A percentile compares a stretch with the other conserved stretches of the same genome.
These are phyloP conservation scores for Sinella curviseta DNA, from an alignment of 1,140 invertebrate genomes.

Conservation along the genomic window DNA sequence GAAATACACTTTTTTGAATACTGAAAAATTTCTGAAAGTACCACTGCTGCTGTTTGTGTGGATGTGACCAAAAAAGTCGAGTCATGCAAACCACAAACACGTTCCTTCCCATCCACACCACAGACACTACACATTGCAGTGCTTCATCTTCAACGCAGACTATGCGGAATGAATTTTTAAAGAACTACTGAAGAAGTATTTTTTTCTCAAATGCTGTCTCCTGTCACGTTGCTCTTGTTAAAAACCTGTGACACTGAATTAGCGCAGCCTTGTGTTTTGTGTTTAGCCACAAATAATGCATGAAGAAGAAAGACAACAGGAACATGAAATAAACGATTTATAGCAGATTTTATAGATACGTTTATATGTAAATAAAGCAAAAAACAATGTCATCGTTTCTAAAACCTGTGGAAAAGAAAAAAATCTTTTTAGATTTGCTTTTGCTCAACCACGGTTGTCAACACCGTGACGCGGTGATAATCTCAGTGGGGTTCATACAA, in stretches of 20 bases:
- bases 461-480: slow-evolving; percentile 6
- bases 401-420: not conserved
- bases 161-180: not conserved
- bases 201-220: not conserved
- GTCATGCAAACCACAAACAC: slow-evolving; percentile 19
- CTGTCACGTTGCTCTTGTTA: slow-evolving; percentile 46
- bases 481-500: not conserved
- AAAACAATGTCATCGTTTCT: not conserved
- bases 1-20: not conserved
- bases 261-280: not conserved
- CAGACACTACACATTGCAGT: not conserved
- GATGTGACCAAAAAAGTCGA: slow-evolving; percentile 20
- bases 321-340: not conserved
- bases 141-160: too few species aligned
- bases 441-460: slow-evolving; percentile 6
- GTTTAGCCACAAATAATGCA: not conserved
- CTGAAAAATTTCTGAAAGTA: not conserved
- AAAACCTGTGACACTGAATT: slow-evolving; percentile 40
- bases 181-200: not conserved
- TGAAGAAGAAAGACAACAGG: not conserved
- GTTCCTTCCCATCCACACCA: not conserved
- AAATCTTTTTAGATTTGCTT: not conserved
- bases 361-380: slow-evolving; percentile 12
- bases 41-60: not conserved
- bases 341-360: not conserved